Conservation (phyloP, 2,113 vertebrate genomes). For the Proteles cristata region DNA sequence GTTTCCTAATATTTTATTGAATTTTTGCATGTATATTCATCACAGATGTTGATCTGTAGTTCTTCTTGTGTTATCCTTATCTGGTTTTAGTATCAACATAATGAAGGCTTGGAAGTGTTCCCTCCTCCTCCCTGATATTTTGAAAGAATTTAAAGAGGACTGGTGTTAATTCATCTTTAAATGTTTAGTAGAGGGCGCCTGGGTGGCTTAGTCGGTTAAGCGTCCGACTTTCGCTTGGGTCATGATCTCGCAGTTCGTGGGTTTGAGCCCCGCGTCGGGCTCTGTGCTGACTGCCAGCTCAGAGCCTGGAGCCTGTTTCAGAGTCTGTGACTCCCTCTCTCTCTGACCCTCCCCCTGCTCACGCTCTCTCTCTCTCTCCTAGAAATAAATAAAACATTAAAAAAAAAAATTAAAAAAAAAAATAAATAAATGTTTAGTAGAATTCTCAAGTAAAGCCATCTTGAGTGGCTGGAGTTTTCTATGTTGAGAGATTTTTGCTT, state of each 20-base stretch:
- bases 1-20: background rate
- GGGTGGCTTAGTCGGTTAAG: no score
- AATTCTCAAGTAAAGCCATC: background rate
- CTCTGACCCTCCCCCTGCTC: no score
- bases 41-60: background rate
- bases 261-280: no score
- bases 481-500: background rate
- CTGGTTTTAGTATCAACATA: background rate
- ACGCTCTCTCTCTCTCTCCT: no score
- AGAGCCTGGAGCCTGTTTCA: no score
- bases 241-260: no score
- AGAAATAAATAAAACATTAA: no score
- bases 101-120: background rate
- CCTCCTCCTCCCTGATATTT: background rate
- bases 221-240: no score
- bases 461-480: background rate
- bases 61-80: background rate
- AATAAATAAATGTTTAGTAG: background rate
- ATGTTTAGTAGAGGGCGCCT: background rate
- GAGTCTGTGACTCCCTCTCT: no score
- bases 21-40: background rate
- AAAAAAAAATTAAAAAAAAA: no score
- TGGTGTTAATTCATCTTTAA: background rate
- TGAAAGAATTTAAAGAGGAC: background rate
- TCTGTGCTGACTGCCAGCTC: no score